Evolutionary conservation across 2,113 vertebrate species (phyloP), one percentile per base, ranked within the genome.

Genomic region (Hippocampus zosterae): DNA sequence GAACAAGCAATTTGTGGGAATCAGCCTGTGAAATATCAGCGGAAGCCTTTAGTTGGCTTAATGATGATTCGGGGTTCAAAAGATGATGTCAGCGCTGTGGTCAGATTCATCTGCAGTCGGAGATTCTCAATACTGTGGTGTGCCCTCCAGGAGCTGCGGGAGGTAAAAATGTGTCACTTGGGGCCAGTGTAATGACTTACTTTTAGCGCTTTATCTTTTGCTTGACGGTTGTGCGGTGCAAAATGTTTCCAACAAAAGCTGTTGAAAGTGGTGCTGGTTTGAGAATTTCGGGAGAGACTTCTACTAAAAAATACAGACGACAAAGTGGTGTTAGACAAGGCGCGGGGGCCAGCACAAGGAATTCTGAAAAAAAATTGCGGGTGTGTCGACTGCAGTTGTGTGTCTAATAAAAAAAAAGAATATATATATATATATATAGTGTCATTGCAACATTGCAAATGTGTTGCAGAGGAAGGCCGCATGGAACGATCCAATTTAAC

Each of bases 401-500:
- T 33, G 33, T 6, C 33, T 33, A 33, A 33, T 33, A 33, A 33
- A 33, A 33, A 33, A 5, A n/a, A n/a, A n/a, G n/a, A n/a, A 33
- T 33, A 33, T 33, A 33, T 37, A 37, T 37, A 37, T 37, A 37
- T 37, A 37, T 37, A 37, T 37, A 37, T 37, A 33, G 37, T 25
- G 12, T 64, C 0, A 72, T 85, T 85, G 74, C 82, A 68, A 81
- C 82, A 88, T 18, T 8, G 73, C 72, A 74, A 79, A 65, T 63
- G 37, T n/a, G 40, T 65, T 64, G 55, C 64, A 23, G 52, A 27
- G 53, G 71, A 70, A 11, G 29, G 59, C 23, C 23, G 25, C 46
- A 65, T 46, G 66, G 67, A 52, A 60, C 60, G 60, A 65, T 21
- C 59, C 76, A 75, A 85, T 89, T 84, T 82, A 89, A 90, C 89